Base-by-base conservation (phyloP, 2,888 invertebrate genomes). In the Drosophila gaucha region DNA sequence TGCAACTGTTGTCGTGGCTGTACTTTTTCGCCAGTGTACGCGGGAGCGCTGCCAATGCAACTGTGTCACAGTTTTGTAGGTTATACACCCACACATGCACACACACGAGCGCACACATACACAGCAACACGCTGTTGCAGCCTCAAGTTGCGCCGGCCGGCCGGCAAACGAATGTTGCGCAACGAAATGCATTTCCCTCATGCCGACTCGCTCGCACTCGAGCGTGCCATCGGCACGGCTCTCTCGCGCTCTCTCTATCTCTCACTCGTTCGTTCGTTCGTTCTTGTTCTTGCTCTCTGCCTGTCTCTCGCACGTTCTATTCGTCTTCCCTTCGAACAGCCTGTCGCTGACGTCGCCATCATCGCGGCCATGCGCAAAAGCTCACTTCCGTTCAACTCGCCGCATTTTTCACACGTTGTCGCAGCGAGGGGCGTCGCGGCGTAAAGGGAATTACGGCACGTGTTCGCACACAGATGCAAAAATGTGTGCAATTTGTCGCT, bases 381-480 rank as follows among this genome's bases (percentile, higher is more conserved):
- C 78, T 76, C 59, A 74, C 76, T 86, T 84, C 83, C 83, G 83
- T 52, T 83, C 65, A 67, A 51, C 65, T 74, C 83, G 74, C 80
- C 80, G 69, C 75, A 66, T 39, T 75, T 67, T 52, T 67, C 56
- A 35, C 58, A 57, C 41, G 55, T 31, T 39, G 58, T 49, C 41
- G 60, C 58, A 36, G 58, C 62, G 41, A 44, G 44, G 44, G 56
- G 50, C 41, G 52, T 12, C 26, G 64, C 58, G 67, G 46, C 44
- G 71, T 62, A 43, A 41, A 51, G 56, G 79, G 71, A 74, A 72
- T 68, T 54, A 78, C 88, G 89, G 86, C 89, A 89, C 89, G 89
- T 89, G 89, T 89, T 74, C 87, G 80, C 89, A 89, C 78, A 89
- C 89, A 70, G 73, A 73, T 79, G 82, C 89, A 88, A 43, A 67